Percentiles rank a stretch among this genome's conserved stretches.
Evolutionary conservation across 2,797 vertebrate genomes (phyloP).

Genomic region (Telmatherina bonti): DNA sequence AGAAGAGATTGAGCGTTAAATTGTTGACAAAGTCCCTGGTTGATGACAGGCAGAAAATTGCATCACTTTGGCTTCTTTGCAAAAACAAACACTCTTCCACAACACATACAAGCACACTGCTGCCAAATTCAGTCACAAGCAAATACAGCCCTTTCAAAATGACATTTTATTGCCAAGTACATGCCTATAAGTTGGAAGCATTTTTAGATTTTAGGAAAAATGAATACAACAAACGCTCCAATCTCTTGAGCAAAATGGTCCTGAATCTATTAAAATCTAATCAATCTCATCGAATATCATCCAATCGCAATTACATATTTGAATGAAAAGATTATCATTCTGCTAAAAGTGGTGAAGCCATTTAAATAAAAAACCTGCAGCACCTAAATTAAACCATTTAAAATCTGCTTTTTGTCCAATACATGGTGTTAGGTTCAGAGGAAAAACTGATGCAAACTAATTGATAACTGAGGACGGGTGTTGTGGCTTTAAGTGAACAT

Average conservation of each 20-base stretch:
- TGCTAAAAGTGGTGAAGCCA: constrained; percentile 17
- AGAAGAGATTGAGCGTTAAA: constrained; percentile 65
- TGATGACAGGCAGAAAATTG: constrained; percentile 75
- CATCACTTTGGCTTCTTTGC: constrained; percentile 68
- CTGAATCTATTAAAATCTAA: constrained; percentile 28
- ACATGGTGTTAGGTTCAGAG: too few species aligned
- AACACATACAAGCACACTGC: constrained; percentile 24
- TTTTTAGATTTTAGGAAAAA: constrained; percentile 28
- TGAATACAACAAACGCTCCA: constrained; percentile 19
- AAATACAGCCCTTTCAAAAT: constrained; percentile 67
- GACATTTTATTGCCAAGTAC: constrained; percentile 61
- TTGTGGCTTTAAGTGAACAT: too few species aligned
- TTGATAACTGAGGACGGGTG: not conserved
- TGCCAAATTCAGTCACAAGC: constrained; percentile 68
- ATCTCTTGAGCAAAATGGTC: constrained; percentile 34
- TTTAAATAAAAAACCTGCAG: constrained; percentile 25
- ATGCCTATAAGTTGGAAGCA: constrained; percentile 45
- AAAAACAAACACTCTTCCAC: constrained; percentile 55
- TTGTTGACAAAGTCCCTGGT: constrained; percentile 59
- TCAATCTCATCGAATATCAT: constrained; percentile 35
- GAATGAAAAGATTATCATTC: constrained; percentile 4
- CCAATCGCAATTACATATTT: constrained; percentile 10
- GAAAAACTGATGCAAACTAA: not conserved
- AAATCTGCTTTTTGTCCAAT: too few species aligned
- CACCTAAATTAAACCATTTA: not conserved